Percentiles rank a stretch among this genome's conserved stretches.
Conservation (phyloP, 1,140 invertebrate species). For the Drosophila triauraria region DNA sequence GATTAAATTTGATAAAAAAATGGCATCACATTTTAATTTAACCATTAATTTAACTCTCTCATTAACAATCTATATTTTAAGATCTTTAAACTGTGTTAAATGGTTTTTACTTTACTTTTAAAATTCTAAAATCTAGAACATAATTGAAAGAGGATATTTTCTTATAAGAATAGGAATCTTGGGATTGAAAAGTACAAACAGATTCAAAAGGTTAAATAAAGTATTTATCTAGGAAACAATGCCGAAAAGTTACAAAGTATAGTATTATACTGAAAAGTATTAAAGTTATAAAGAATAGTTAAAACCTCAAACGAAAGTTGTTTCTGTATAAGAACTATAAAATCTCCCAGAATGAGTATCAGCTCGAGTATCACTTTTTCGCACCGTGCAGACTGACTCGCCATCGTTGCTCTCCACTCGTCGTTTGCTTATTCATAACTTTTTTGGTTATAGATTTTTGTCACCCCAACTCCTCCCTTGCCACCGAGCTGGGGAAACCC, state of each 20-base stretch:
- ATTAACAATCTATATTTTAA: not conserved
- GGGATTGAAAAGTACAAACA: not conserved
- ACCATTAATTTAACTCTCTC: no score
- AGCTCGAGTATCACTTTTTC: conserved; percentile 2
- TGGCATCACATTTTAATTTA: no score
- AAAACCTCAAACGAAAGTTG: no score
- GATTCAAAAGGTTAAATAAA: no score
- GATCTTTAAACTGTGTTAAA: not conserved
- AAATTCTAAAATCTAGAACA: not conserved
- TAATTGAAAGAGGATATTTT: not conserved
- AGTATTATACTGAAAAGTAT: not conserved
- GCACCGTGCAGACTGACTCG: conserved; percentile 10
- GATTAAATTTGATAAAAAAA: no score
- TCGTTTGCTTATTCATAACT: conserved; percentile 78
- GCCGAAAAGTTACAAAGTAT: not conserved
- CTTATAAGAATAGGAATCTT: no score
- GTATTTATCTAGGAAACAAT: not conserved
- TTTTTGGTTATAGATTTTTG: conserved; percentile 83
- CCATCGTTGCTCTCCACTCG: conserved; percentile 54
- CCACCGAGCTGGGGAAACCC: conserved; percentile 16
- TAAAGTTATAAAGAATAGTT: not conserved
- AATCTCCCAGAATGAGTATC: not conserved
- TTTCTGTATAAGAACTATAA: not conserved
- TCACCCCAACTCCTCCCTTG: conserved; percentile 45
- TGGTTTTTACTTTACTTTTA: no score